Base-by-base conservation (phyloP, 2,113 vertebrate genomes). In the Greenwoodochromis staneri region DNA sequence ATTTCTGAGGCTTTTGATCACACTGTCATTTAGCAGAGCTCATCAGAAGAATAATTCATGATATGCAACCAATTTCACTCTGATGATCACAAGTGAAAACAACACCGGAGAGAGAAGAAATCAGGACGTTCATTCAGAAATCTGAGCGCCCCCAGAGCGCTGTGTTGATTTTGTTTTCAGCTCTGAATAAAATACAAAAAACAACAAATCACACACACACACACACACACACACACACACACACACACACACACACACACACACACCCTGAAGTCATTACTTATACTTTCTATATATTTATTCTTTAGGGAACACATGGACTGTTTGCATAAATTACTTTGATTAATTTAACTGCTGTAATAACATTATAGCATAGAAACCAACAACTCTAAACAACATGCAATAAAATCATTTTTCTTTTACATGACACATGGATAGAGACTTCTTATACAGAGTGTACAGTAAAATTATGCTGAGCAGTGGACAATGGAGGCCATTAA, bases 1-100 rank as follows among this genome's bases (percentile, higher is more conserved):
- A 87, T 92, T 83, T 69, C 14, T 27, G n/a, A 17, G 21, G 29
- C 71, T 84, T 88, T 83, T 93, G 51, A 91, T 93, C 87, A 80
- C 47, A 34, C 5, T 80, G 82, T 76, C 3, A 88, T 42, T 82
- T 34, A 36, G 76, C 19, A 36, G 42, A 73, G 59, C 55, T 36
- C 47, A 49, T 87, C 36, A 14, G 24, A 17, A 59, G 81, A 91
- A 91, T 88, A 88, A 90, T 90, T 89, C 45, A 87, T 86, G 71
- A 86, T 6, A 21, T 55, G 84, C 47, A 40, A 24, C 80, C 54
- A 49, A 24, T 21, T 42, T 29, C 47, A 80, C n/a, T 34, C 80
- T 1, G n/a, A 27, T 5, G 27, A 80, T 84, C 59, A 82, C 53
- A 59, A 71, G 87, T 87, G 38, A 29, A 82, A 85, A 82, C 16